Evolutionary conservation across 1,140 invertebrate species (phyloP).

Genomic region (Hypothenemus hampei): DNA sequence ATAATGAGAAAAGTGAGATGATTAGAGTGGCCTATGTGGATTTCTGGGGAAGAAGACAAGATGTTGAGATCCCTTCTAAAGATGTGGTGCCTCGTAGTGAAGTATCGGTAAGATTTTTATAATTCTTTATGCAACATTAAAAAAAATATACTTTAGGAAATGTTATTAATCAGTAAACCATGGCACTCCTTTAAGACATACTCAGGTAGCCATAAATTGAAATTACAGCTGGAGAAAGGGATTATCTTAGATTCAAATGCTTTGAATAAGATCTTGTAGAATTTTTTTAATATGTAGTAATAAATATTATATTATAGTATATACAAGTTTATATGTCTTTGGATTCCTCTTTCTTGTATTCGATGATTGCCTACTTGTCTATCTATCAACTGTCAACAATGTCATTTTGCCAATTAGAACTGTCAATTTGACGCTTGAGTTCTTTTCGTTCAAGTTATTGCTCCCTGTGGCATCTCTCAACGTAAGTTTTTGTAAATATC

Average conservation of each 20-base stretch:
- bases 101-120: slow-evolving; percentile 30
- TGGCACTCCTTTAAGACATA: slow-evolving; percentile 39
- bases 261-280: slow-evolving; percentile 26
- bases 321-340: too few relatives aligned
- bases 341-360: too few relatives aligned
- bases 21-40: slow-evolving; percentile 53
- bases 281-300: neutral
- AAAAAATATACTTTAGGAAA: neutral
- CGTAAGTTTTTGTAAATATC: slow-evolving; percentile 54
- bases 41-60: slow-evolving; percentile 53
- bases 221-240: slow-evolving; percentile 27
- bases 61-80: slow-evolving; percentile 44
- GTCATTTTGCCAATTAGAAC: too few relatives aligned
- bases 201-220: slow-evolving; percentile 29
- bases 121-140: neutral
- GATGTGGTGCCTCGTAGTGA: slow-evolving; percentile 51
- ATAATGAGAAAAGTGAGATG: slow-evolving; percentile 48
- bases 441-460: neutral
- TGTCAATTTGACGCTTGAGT: neutral
- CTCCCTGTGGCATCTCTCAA: slow-evolving; percentile 68
- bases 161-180: slow-evolving; percentile 39
- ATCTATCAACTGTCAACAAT: too few relatives aligned
- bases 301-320: neutral
- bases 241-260: slow-evolving; percentile 29
- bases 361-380: too few relatives aligned